These are phyloP conservation scores for Ennomos quercinarius DNA, from an alignment of 2,888 invertebrate genomes.

Conservation along the genomic window DNA sequence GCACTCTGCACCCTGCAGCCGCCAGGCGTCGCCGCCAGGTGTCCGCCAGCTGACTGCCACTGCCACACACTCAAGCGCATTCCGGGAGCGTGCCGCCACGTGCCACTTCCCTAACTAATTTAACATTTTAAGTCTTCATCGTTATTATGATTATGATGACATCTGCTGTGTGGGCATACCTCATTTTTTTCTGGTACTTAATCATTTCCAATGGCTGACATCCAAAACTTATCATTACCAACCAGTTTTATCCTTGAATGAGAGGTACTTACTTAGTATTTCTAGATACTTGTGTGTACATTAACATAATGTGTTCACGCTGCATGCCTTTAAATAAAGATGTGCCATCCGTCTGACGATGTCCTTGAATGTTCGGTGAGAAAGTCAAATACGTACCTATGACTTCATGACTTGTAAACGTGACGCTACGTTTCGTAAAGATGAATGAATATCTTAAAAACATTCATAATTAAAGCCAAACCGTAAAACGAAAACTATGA, in stretches of 20 bases:
- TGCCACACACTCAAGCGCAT: constrained; percentile 37
- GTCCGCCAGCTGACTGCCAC: constrained; percentile 63
- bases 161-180: constrained; percentile 25
- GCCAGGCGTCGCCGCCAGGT: constrained; percentile 56
- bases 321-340: background rate
- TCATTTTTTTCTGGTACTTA: constrained; percentile 4
- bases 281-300: no score
- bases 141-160: constrained; percentile 24
- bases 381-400: constrained; percentile 12
- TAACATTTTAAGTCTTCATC: constrained; percentile 43
- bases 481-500: constrained; percentile 55
- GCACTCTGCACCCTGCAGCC: constrained; percentile 25
- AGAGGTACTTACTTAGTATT: no score
- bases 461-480: constrained; percentile 17
- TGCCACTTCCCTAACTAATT: constrained; percentile 56
- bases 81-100: constrained; percentile 72
- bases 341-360: background rate
- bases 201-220: background rate
- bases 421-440: constrained; percentile 10
- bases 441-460: constrained; percentile 21
- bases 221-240: no score
- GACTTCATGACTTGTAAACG: no score
- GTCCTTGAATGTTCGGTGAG: background rate
- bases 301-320: no score
- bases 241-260: no score